These are phyloP conservation scores for Nemotelus nigrinus DNA, from an alignment of 2,888 invertebrate genomes.

Conservation along the genomic window DNA sequence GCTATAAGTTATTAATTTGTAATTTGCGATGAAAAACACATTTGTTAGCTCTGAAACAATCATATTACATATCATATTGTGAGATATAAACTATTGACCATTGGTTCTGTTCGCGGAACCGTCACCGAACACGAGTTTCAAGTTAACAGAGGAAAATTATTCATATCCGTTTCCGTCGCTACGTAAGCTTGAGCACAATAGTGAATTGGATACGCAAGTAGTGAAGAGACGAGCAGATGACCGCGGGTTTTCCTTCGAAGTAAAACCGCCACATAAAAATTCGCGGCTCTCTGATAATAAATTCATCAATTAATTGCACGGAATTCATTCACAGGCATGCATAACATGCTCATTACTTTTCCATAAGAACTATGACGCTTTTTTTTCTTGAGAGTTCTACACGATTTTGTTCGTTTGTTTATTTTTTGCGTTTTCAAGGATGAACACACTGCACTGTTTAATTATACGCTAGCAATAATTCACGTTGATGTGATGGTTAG, in stretches of 20 bases:
- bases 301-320: constrained; percentile 54
- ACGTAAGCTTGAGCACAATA: neutral
- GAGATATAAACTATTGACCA: constrained; percentile 34
- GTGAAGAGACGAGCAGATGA: neutral
- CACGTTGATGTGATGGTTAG: too few species aligned
- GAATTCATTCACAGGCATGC: constrained; percentile 50
- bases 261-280: constrained; percentile 47
- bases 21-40: constrained; percentile 30
- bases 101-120: neutral
- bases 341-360: constrained; percentile 34
- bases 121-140: constrained; percentile 3
- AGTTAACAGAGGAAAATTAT: constrained; percentile 43
- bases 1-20: constrained; percentile 36
- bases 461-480: constrained; percentile 8
- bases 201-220: constrained; percentile 8
- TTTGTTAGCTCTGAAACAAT: constrained; percentile 27
- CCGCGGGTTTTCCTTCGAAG: constrained; percentile 46
- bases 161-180: constrained; percentile 53
- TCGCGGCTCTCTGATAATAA: constrained; percentile 51
- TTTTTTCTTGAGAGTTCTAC: neutral
- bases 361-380: constrained; percentile 15
- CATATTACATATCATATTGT: neutral
- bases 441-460: constrained; percentile 24
- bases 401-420: neutral
- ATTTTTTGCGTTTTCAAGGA: constrained; percentile 32